Conservation (phyloP, 2,797 vertebrate genomes). For the Argyrosomus regius region DNA sequence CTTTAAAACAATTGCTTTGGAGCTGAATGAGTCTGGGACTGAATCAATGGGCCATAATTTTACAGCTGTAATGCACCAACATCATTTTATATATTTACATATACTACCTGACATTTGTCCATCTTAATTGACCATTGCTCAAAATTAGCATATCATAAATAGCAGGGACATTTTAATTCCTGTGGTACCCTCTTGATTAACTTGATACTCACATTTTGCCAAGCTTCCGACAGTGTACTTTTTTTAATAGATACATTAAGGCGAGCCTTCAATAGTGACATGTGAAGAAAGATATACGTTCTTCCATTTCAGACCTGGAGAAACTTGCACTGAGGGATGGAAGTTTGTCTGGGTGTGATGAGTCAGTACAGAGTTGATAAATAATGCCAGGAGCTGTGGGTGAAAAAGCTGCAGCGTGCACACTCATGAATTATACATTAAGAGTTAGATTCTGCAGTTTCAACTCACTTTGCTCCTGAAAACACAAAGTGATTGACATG, state of each 20-base stretch:
- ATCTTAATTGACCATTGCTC: neutral
- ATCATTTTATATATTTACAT: neutral
- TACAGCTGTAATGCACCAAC: neutral
- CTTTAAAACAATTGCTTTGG: neutral
- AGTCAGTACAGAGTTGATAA: slow-evolving; percentile 33
- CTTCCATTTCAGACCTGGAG: neutral
- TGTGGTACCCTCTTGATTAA: neutral
- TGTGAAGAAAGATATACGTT: neutral
- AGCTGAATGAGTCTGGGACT: neutral
- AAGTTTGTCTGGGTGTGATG: slow-evolving; percentile 18
- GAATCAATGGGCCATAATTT: neutral
- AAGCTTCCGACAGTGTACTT: neutral
- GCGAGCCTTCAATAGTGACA: neutral
- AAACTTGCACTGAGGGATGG: slow-evolving; percentile 1
- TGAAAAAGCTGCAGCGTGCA: slow-evolving; percentile 19
- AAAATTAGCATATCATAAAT: neutral
- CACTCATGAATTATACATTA: slow-evolving; percentile 19
- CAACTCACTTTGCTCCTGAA: slow-evolving; percentile 6
- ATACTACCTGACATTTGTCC: neutral
- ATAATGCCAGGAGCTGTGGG: slow-evolving; percentile 20
- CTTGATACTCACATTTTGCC: neutral
- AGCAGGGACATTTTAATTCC: neutral
- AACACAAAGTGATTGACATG: slow-evolving; percentile 13
- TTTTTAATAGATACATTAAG: neutral
- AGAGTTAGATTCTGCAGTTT: slow-evolving; percentile 20